These are phyloP conservation scores for Gymnothorax javanicus DNA, from an alignment of 2,797 vertebrate species.

Conservation along the genomic window DNA sequence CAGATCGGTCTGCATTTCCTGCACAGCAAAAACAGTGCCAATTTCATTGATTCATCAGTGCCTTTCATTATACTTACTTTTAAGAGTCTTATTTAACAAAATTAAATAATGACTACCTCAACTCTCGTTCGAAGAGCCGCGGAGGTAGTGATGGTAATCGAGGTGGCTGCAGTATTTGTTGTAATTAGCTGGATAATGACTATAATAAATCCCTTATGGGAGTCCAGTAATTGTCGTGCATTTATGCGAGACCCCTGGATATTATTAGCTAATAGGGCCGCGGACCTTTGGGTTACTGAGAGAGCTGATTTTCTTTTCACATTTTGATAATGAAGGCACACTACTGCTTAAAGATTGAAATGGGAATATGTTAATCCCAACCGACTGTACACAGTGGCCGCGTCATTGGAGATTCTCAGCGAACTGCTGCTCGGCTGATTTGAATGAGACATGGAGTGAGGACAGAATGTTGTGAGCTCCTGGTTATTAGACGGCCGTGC, in stretches of 20 bases:
- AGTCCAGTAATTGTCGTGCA: slow-evolving; percentile 71
- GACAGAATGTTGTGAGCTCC: neutral
- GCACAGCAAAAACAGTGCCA: neutral
- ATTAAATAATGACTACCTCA: slow-evolving; percentile 1
- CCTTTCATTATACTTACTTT: neutral
- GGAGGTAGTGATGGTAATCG: neutral
- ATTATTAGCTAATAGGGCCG: slow-evolving; percentile 74
- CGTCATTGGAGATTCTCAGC: slow-evolving; percentile 4
- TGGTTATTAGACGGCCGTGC: neutral
- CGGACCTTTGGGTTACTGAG: slow-evolving; percentile 50
- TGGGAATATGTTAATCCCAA: slow-evolving; percentile 31
- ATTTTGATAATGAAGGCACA: slow-evolving; percentile 26
- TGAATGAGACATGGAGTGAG: neutral
- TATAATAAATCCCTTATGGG: slow-evolving; percentile 65
- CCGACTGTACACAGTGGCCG: neutral
- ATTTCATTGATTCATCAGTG: no score
- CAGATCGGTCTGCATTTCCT: neutral
- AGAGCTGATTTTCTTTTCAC: slow-evolving; percentile 28
- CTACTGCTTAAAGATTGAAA: slow-evolving; percentile 30
- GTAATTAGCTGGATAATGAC: slow-evolving; percentile 59
- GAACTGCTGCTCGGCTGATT: neutral
- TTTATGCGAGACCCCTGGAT: slow-evolving; percentile 73
- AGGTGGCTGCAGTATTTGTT: neutral
- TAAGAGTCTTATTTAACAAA: neutral
- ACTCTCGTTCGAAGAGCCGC: neutral